These are phyloP conservation scores for Festucalex cinctus DNA, from an alignment of 2,113 vertebrate genomes.

Conservation along the genomic window DNA sequence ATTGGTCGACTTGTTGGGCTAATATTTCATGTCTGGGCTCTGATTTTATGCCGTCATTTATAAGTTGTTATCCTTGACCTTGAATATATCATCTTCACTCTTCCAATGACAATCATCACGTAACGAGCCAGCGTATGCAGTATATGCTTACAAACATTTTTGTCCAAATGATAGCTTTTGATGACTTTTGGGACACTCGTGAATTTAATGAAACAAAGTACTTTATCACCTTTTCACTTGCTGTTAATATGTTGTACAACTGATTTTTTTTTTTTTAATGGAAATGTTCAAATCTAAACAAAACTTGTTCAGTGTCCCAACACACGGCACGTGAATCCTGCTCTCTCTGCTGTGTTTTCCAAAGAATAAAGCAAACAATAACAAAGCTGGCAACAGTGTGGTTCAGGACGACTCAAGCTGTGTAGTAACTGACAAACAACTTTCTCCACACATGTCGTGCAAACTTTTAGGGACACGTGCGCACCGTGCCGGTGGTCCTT, in stretches of 20 bases:
- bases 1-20: slow-evolving; percentile 7
- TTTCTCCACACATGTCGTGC: slow-evolving; percentile 30
- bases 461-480: slow-evolving; percentile 28
- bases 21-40: slow-evolving; percentile 5
- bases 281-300: too few relatives aligned
- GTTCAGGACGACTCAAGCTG: slow-evolving; percentile 23
- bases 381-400: slow-evolving; percentile 8
- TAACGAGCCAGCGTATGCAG: too few relatives aligned
- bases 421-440: slow-evolving; percentile 34
- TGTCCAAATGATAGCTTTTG: too few relatives aligned
- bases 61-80: too few relatives aligned
- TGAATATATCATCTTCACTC: too few relatives aligned
- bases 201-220: too few relatives aligned
- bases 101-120: too few relatives aligned
- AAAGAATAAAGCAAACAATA: slow-evolving; percentile 8
- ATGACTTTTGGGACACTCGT: background rate
- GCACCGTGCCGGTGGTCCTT: slow-evolving; percentile 16
- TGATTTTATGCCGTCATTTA: slow-evolving; percentile 7
- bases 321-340: slow-evolving; percentile 25
- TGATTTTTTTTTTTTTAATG: too few relatives aligned
- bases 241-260: too few relatives aligned
- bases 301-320: too few relatives aligned
- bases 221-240: too few relatives aligned
- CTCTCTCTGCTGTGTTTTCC: slow-evolving; percentile 8
- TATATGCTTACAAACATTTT: too few relatives aligned